Percentiles rank a stretch among this genome's conserved stretches.
Evolutionary conservation across 1,140 invertebrate genomes (phyloP).

Genomic region (Orchestia grillus): DNA sequence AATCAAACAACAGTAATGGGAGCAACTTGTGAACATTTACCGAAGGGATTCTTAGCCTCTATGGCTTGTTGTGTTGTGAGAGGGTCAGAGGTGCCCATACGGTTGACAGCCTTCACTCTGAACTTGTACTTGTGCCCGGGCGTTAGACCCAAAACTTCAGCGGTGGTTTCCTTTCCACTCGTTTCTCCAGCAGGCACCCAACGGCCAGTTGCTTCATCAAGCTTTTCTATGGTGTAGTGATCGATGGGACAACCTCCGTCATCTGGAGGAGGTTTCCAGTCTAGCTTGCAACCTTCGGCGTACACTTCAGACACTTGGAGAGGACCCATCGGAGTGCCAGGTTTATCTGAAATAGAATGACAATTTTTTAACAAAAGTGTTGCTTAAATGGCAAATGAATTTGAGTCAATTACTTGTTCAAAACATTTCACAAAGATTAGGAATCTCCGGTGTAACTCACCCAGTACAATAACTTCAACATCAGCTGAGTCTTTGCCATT

Average conservation of each 20-base stretch:
- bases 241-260: constrained; percentile 92
- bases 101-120: constrained; percentile 93
- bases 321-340: constrained; percentile 90
- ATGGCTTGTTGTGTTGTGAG: constrained; percentile 89
- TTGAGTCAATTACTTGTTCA: neutral
- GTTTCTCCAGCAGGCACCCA: constrained; percentile 95
- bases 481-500: constrained; percentile 93
- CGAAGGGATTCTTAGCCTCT: constrained; percentile 98
- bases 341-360: constrained; percentile 77
- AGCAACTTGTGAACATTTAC: constrained; percentile 73
- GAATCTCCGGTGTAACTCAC: constrained; percentile 70
- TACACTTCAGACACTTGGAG: constrained; percentile 88
- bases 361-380: neutral
- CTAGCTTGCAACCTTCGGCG: constrained; percentile 86
- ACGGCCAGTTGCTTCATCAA: constrained; percentile 90
- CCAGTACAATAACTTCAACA: constrained; percentile 91
- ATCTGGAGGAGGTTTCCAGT: constrained; percentile 91
- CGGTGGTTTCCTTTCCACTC: constrained; percentile 80
- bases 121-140: constrained; percentile 97
- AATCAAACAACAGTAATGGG: neutral
- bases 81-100: constrained; percentile 95
- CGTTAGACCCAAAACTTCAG: constrained; percentile 83
- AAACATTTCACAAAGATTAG: neutral
- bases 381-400: neutral
- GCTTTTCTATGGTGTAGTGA: constrained; percentile 92